A percentile compares a stretch with the other conserved stretches of the same genome.
These are phyloP conservation scores for Thamnaconus septentrionalis DNA, from an alignment of 2,113 vertebrate genomes.

Conservation along the genomic window DNA sequence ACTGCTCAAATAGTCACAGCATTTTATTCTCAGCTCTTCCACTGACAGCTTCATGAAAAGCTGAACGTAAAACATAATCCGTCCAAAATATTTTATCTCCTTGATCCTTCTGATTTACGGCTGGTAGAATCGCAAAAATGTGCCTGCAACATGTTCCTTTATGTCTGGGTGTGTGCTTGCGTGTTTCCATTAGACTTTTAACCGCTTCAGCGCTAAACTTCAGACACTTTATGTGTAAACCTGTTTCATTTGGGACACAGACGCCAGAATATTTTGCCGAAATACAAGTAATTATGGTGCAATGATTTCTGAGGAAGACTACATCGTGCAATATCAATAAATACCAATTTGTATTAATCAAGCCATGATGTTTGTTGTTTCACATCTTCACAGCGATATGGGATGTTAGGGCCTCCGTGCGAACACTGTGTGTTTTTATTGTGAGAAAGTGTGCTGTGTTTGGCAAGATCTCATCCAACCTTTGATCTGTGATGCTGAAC, in stretches of 20 bases:
- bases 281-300: constrained; percentile 3
- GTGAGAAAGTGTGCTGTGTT: constrained; percentile 30
- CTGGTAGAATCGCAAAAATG: no score
- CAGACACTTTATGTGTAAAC: no score
- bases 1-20: no score
- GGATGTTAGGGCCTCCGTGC: constrained; percentile 13
- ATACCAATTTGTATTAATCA: constrained; percentile 2
- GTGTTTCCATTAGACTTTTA: no score
- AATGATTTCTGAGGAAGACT: constrained; percentile 7
- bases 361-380: constrained; percentile 13
- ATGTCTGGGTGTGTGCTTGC: no score
- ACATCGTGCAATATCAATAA: constrained; percentile 11
- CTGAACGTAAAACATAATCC: no score
- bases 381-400: constrained; percentile 10
- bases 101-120: no score
- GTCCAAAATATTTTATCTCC: no score
- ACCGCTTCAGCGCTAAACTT: no score
- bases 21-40: no score
- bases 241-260: background rate
- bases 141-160: no score
- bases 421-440: constrained; percentile 2
- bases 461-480: constrained; percentile 27
- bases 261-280: background rate
- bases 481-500: constrained; percentile 17
- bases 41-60: no score